A percentile compares a stretch with the other conserved stretches of the same genome.
Conservation (phyloP, 2,113 vertebrate species). For the Rhombomys opimus region DNA sequence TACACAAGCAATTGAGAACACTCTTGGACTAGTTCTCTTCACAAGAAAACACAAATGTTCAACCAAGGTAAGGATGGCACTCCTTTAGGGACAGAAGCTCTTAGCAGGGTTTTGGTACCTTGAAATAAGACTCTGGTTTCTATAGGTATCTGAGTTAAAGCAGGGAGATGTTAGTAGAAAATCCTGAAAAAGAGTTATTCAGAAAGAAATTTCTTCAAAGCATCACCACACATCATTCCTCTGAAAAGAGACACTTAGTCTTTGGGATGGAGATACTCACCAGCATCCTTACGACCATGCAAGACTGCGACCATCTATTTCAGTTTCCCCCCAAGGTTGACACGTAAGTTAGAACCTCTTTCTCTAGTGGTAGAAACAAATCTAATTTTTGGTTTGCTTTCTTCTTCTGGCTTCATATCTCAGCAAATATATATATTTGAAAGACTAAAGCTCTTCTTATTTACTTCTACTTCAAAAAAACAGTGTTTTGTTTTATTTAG, state of each 20-base stretch:
- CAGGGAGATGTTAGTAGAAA: background rate
- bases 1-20: background rate
- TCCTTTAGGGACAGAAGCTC: background rate
- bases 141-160: background rate
- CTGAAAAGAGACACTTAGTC: background rate
- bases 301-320: background rate
- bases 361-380: background rate
- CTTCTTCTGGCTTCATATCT: background rate
- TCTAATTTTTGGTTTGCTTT: background rate
- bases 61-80: background rate
- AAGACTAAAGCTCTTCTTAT: background rate
- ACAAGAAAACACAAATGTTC: background rate
- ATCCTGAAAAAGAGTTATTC: background rate
- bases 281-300: background rate
- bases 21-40: background rate
- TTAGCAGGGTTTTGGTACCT: background rate
- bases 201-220: background rate
- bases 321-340: background rate
- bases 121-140: background rate
- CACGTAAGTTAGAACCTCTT: background rate
- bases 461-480: background rate
- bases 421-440: background rate
- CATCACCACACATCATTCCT: background rate
- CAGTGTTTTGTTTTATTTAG: background rate
- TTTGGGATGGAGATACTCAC: background rate